Evolutionary conservation across 2,113 vertebrate genomes (phyloP), one percentile per base, ranked within the genome.

Genomic region (Scartelaos histophorus): DNA sequence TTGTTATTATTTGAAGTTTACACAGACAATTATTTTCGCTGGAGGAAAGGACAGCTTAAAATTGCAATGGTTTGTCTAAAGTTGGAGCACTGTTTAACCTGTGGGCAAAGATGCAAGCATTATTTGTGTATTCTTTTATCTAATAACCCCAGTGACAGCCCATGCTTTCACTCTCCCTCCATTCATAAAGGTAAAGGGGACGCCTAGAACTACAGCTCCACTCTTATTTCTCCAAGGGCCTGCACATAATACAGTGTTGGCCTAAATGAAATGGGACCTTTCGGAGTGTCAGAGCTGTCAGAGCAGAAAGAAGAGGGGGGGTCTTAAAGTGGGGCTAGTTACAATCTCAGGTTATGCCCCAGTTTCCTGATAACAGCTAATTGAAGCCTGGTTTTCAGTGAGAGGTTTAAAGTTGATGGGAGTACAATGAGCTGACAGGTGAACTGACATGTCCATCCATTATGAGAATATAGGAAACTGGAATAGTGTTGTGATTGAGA

Each of bases 111-210:
- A 67, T 71, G 61, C 15, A 60, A 74, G 77, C 62, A n/a, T 88
- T 85, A 77, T 81, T 74, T 79, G 49, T 69, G 76, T 66, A 80
- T 35, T 74, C 64, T 66, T 81, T 56, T 65, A 68, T 69, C 62
- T 66, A 84, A 78, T 81, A 84, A 81, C 68, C 75, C 71, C 60
- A 70, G 76, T 78, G 73, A 81, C 78, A 71, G n/a, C 45, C 45
- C 68, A 75, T 64, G 38, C 70, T 29, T 29, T 29, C 29, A 67
- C 85, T 72, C 65, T 78, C 83, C 58, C 75, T 46, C 65, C 74
- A 88, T 89, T 74, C 83, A 88, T 88, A 90, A 85, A 86, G 74
- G 85, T 85, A 85, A 88, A 86, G 86, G 78, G 69, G 67, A 76
- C 62, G 43, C 29, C 78, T 75, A 81, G 85, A 83, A 66, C 64